These are phyloP conservation scores for Sarcophaga subvicina DNA, from an alignment of 2,888 invertebrate genomes.

Conservation along the genomic window DNA sequence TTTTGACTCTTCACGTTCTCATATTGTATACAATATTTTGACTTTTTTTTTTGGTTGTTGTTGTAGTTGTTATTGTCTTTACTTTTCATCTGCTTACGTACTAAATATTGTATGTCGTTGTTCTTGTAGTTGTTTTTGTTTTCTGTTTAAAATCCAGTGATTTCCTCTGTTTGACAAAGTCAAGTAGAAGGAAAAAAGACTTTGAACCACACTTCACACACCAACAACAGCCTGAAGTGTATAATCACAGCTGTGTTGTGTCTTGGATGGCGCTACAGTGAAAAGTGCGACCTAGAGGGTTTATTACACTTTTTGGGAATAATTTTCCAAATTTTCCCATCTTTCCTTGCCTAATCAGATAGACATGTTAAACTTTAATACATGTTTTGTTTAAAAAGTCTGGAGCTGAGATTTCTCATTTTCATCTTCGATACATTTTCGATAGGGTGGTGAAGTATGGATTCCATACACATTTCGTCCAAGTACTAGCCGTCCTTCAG, in stretches of 20 bases:
- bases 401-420: no score
- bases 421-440: no score
- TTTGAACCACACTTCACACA: conserved; percentile 40
- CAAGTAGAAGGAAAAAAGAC: conserved; percentile 40
- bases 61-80: neutral
- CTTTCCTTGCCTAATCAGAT: no score
- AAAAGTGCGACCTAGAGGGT: neutral
- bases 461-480: no score
- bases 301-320: neutral
- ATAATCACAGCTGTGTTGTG: conserved; percentile 21
- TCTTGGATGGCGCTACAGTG: neutral
- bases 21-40: conserved; percentile 3
- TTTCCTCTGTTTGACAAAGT: conserved; percentile 58
- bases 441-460: no score
- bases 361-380: no score
- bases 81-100: conserved; percentile 59
- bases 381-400: no score
- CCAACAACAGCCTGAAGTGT: conserved; percentile 1
- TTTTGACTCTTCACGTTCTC: conserved; percentile 49
- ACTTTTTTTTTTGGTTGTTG: neutral
- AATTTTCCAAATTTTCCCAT: neutral
- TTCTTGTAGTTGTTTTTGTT: conserved; percentile 10
- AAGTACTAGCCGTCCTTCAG: no score
- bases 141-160: conserved; percentile 23
- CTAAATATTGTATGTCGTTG: conserved; percentile 37